phyloP scores from a whole-genome alignment of 64 coral and sea anemone species.

The Montipora efflorescens region DNA sequence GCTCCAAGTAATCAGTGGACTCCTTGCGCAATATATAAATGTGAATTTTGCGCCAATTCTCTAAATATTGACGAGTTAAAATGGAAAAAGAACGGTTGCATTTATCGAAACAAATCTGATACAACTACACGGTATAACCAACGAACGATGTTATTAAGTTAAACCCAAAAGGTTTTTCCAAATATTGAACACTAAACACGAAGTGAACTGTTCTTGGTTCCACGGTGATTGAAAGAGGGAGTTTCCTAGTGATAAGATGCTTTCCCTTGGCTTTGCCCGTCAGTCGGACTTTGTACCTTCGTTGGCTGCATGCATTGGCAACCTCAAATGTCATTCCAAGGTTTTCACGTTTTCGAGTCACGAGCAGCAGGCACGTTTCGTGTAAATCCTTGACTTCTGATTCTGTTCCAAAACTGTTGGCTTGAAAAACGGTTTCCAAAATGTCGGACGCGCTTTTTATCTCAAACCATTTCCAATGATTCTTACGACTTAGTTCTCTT shows the following conservation, averaged over 20 bases:
- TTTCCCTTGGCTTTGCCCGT: conserved; percentile 52
- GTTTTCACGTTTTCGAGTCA: conserved; percentile 70
- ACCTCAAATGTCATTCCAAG: conserved; percentile 66
- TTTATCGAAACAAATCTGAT: background rate
- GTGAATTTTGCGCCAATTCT: too few species aligned
- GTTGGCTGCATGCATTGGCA: conserved; percentile 57
- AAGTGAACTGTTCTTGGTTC: conserved; percentile 76
- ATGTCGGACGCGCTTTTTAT: conserved; percentile 63
- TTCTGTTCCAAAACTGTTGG: conserved; percentile 71
- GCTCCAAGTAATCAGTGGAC: too few species aligned
- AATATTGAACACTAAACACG: conserved; percentile 79
- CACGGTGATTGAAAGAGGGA: conserved; percentile 62
- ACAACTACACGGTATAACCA: background rate
- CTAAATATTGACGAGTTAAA: too few species aligned
- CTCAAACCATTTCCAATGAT: conserved; percentile 69
- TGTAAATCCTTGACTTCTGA: conserved; percentile 71
- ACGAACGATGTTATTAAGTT: conserved; percentile 13
- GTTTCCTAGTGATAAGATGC: conserved; percentile 47
- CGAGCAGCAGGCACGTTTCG: conserved; percentile 66
- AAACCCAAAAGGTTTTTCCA: conserved; percentile 70
- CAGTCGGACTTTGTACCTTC: conserved; percentile 62
- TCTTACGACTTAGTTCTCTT: background rate
- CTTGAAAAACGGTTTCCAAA: conserved; percentile 68
- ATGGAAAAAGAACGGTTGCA: too few species aligned
- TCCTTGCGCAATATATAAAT: too few species aligned